Conservation (phyloP, 2,797 vertebrate genomes). For the Anableps anableps region DNA sequence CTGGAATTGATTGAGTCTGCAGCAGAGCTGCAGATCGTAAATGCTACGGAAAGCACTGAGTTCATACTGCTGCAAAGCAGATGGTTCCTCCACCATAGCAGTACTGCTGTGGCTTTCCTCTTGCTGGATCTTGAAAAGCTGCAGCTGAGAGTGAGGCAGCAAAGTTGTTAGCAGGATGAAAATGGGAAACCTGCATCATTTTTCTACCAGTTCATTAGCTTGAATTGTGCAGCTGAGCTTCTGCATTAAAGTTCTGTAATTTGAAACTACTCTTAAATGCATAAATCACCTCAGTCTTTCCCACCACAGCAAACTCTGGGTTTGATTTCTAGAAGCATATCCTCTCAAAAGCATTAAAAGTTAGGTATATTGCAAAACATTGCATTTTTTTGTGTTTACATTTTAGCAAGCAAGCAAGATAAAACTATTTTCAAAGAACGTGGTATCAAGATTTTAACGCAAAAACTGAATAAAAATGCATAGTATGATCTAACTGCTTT, state of each 20-base stretch:
- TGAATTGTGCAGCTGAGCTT: neutral
- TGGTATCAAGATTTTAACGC: too few relatives aligned
- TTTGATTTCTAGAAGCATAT: neutral
- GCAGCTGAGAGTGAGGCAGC: neutral
- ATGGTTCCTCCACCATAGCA: conserved; percentile 30
- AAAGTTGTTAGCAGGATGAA: conserved; percentile 13
- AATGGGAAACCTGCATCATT: neutral
- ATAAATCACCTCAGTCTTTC: neutral
- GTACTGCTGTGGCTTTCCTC: conserved; percentile 27
- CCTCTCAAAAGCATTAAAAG: neutral
- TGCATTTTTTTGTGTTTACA: too few relatives aligned
- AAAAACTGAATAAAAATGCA: too few relatives aligned
- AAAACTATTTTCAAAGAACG: too few relatives aligned
- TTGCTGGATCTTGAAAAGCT: conserved; percentile 16
- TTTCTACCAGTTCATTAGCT: neutral
- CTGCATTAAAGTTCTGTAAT: neutral
- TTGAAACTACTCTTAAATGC: neutral
- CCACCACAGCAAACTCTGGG: neutral
- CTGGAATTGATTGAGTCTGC: conserved; percentile 40
- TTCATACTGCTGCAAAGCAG: conserved; percentile 41
- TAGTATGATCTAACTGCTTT: too few relatives aligned
- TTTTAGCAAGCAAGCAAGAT: neutral
- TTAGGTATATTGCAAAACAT: neutral
- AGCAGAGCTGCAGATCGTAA: conserved; percentile 42
- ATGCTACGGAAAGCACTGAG: conserved; percentile 23